Base-by-base conservation (phyloP, 2,888 invertebrate species). In the Charanyca ferruginea region DNA sequence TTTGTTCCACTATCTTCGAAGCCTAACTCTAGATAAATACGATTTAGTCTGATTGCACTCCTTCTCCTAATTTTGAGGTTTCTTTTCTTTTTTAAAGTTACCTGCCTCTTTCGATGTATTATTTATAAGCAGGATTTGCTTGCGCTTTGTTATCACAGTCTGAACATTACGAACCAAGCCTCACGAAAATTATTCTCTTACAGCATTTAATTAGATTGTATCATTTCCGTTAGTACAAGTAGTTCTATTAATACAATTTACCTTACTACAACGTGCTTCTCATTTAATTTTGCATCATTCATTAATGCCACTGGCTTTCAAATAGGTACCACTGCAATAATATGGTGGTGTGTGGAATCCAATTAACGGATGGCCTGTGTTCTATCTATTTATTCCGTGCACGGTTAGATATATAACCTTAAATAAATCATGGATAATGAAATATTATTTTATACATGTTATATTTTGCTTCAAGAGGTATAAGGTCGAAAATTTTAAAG, bases 301-400 rank as follows among this genome's bases (percentile, higher is more conserved):
- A 63, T 76, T 65, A 48, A 58, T 58, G 38, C 53, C 32, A 32
- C 7, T 13, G 16, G 11, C 28, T 58, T 45, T 67, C 38, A 49
- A 75, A 79, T 62, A n/a, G n/a, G n/a, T n/a, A 59, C 55, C 54
- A 44, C 23, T 54, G 58, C 47, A 48, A 65, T 64, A 48, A 79
- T 59, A 58, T 75, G 65, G 49, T 60, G 16, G 45, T 61, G 69
- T 52, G 66, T 63, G 44, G 70, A 70, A 72, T 66, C 44, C 63
- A 69, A 77, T 77, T 65, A 80, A 55, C 59, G 32, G 58, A 55
- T 42, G 55, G 47, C 42, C 51, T 23, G 18, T 55, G 48, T 51
- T 48, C 44, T n/a, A 13, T 63, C 61, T 8, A 60, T 45, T 60
- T 11, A 20, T 66, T 47, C 4, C 54, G 1, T 3, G 9, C 20